Conservation (phyloP, 2,797 vertebrate genomes). For the Psittacula echo region DNA sequence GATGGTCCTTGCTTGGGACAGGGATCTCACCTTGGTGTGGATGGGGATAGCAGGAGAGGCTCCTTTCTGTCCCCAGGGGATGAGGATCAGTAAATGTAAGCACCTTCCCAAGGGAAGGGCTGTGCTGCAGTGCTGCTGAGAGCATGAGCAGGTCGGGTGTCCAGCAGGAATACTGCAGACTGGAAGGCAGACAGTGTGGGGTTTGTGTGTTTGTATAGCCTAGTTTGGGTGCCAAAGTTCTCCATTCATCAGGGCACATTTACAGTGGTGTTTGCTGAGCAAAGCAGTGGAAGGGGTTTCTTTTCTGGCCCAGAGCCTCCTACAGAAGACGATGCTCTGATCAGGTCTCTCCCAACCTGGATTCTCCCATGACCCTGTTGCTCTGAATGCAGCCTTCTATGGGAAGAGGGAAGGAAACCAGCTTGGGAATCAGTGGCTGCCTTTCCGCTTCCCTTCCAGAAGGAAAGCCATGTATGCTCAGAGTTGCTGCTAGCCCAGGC, state of each 20-base stretch:
- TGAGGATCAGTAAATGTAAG: background rate
- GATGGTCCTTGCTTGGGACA: background rate
- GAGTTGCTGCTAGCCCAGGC: background rate
- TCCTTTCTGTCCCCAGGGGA: background rate
- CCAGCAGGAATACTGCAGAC: background rate
- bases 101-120: too few relatives aligned
- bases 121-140: background rate
- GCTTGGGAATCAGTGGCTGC: background rate
- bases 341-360: background rate
- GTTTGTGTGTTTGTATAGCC: background rate
- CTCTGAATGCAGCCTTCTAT: background rate
- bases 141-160: fast-evolving
- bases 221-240: background rate
- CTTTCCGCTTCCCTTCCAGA: background rate
- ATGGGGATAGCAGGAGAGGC: background rate
- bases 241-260: background rate
- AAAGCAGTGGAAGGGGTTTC: background rate
- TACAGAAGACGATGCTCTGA: fast-evolving
- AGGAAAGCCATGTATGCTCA: background rate
- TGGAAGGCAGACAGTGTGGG: background rate
- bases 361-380: background rate
- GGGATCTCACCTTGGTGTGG: background rate
- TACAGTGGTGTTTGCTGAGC: background rate
- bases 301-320: background rate
- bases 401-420: background rate